These are phyloP conservation scores for Echinometra lucunter DNA, from an alignment of 53 echinoderm and acorn worm genomes.

Conservation along the genomic window DNA sequence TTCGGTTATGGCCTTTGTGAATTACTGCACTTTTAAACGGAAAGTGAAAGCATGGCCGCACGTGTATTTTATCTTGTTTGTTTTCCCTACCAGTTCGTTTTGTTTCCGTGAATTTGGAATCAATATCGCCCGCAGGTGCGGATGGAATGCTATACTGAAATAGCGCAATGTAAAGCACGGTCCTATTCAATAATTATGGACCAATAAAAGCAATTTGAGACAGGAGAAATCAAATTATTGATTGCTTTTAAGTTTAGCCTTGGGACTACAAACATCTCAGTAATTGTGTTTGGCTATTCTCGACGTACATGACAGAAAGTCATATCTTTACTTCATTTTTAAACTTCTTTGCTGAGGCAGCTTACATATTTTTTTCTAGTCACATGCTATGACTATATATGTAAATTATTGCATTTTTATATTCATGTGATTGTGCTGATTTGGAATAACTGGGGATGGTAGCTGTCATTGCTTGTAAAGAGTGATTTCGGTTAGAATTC, in stretches of 20 bases:
- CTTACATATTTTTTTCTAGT: neutral
- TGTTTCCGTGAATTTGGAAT: neutral
- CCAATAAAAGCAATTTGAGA: neutral
- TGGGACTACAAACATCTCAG: neutral
- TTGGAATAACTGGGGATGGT: too few relatives aligned
- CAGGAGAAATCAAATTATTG: constrained; percentile 25
- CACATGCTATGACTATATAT: too few relatives aligned
- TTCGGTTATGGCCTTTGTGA: neutral
- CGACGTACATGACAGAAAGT: neutral
- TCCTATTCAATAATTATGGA: neutral
- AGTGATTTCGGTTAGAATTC: too few relatives aligned
- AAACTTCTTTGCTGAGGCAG: neutral
- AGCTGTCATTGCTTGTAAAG: too few relatives aligned
- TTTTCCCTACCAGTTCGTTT: neutral
- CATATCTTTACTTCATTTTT: neutral
- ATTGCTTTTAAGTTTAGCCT: constrained; percentile 19
- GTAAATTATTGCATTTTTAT: too few relatives aligned
- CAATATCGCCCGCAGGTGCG: neutral
- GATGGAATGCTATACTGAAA: neutral
- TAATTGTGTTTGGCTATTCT: neutral
- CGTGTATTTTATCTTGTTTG: neutral
- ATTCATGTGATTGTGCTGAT: too few relatives aligned
- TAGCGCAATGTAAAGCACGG: neutral
- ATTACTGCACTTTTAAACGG: neutral
- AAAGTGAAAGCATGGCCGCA: neutral